phyloP scores from a whole-genome alignment of 2,888 invertebrate species.

The Helleia helle region DNA sequence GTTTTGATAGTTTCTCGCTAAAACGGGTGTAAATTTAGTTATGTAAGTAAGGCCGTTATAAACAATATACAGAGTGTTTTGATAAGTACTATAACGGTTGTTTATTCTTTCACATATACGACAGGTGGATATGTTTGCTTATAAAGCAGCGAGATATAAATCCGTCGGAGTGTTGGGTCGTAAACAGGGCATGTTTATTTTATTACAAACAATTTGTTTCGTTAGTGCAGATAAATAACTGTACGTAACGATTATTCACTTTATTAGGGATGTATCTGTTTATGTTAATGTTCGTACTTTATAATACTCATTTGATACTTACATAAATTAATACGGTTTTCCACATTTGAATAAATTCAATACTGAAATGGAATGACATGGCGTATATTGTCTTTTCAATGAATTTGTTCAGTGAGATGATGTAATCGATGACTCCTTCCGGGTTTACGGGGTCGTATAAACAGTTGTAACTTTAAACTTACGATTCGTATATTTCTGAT shows the following conservation, averaged over 20 bases:
- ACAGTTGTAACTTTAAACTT: no score
- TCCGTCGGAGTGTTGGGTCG: conserved; percentile 35
- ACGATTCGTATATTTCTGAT: no score
- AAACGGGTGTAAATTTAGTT: conserved; percentile 15
- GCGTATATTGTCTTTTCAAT: no score
- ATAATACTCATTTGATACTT: no score
- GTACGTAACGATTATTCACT: conserved; percentile 15
- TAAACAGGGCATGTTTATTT: conserved; percentile 49
- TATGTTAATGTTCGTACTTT: no score
- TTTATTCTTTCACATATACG: conserved; percentile 34
- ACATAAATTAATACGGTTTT: no score
- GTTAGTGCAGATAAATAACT: conserved; percentile 20
- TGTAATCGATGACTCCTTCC: no score
- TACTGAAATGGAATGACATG: no score
- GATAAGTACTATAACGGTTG: conserved; percentile 23
- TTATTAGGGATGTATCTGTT: conserved; percentile 5
- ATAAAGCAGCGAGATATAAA: conserved; percentile 41
- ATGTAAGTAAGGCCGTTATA: conserved; percentile 28
- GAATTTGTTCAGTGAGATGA: no score
- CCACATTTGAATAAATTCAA: no score
- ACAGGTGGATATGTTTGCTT: conserved; percentile 46
- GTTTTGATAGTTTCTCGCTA: no score
- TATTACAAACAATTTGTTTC: conserved; percentile 31
- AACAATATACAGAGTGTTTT: conserved; percentile 30
- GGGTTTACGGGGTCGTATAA: no score